Conservation (phyloP, 2,797 vertebrate genomes). For the Peromyscus attwateri region DNA sequence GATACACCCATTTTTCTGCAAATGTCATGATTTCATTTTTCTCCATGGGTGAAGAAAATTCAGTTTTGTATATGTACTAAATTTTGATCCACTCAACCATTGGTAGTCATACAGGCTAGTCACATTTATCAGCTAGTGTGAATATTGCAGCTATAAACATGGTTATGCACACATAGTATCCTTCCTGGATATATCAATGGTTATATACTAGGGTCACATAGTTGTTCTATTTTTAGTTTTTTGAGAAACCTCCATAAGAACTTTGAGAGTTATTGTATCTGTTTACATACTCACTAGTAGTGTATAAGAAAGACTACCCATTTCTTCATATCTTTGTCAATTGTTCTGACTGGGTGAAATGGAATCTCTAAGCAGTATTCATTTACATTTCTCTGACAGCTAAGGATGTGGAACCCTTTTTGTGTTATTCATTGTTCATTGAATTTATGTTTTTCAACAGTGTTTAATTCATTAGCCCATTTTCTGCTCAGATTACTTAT, state of each 20-base stretch:
- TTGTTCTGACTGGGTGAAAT: background rate
- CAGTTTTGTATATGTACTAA: background rate
- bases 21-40: background rate
- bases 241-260: background rate
- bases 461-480: background rate
- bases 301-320: background rate
- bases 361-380: background rate
- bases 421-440: background rate
- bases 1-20: background rate
- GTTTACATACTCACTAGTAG: background rate
- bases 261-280: background rate
- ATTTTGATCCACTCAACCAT: background rate
- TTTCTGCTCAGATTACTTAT: background rate
- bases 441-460: background rate
- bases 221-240: background rate
- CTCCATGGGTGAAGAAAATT: background rate
- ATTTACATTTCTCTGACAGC: background rate
- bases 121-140: background rate
- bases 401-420: background rate
- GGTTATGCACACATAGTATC: background rate
- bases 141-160: background rate
- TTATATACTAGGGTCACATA: background rate
- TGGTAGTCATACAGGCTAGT: background rate
- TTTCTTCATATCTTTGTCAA: background rate
- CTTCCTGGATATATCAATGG: too few species aligned